Evolutionary conservation across 2,888 invertebrate genomes (phyloP), one percentile per base, ranked within the genome.

Genomic region (Caenorhabditis sp.): DNA sequence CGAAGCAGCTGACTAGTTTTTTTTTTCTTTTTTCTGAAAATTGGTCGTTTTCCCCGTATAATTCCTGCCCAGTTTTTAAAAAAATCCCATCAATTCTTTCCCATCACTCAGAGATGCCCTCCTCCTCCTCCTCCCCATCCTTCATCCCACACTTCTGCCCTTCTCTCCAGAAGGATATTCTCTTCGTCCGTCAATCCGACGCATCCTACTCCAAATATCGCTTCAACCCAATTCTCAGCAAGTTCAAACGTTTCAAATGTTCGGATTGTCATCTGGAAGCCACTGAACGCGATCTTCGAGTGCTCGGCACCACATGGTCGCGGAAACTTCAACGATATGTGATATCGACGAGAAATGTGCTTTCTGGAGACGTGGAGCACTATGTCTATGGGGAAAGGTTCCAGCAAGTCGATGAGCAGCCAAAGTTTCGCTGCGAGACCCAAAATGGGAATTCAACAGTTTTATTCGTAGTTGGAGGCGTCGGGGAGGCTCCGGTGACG

Each of bases 111-210:
- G n/a, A n/a, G n/a, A n/a, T n/a, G n/a, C n/a, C n/a, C n/a, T n/a
- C n/a, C n/a, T n/a, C n/a, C n/a, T n/a, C n/a, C n/a, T n/a, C 32
- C 32, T 32, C 47, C 9, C 18, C 47, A n/a, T 6, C 47, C 5
- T 47, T 47, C 47, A n/a, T 47, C 20, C 47, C 47, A 2, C 47
- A 47, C 4, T 47, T 47, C 47, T 47, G 47, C 20, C 47, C 47
- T n/a, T 18, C 47, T 18, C 47, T 47, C 20, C 47, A 47, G 18
- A 47, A 47, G 9, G 47, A 47, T 1, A 47, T 47, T 5, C 18
- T 47, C 3, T 47, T 47, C 20, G 47, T 47, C 9, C 47, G 47
- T 2, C 47, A 47, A 47, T 1, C 47, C 20, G 47, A 47, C 47
- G 47, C 18, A 2, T 47, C 47, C 18, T 47, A 47, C 47, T 1